Evolutionary conservation across 2,113 vertebrate species (phyloP), one percentile per base, ranked within the genome.

Genomic region (Murina feae): DNA sequence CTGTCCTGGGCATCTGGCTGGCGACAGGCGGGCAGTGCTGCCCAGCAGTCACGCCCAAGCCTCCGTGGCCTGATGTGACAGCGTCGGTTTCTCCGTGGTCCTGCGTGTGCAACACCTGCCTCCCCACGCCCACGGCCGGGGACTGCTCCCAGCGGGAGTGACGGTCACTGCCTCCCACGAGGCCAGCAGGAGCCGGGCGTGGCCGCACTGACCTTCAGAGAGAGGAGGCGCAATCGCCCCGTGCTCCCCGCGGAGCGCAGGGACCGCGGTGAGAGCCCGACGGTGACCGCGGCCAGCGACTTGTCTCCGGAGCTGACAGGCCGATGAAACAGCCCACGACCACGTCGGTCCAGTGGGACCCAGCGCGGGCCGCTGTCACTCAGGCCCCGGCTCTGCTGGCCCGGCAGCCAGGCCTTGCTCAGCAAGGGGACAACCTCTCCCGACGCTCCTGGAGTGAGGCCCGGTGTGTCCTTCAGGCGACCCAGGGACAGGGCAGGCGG

Each of bases 1-100:
- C 69, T 42, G 3, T 6, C 0, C 49, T 30, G 58, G 35, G 42
- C 3, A 9, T 12, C 7, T 1, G 11, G 42, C 0, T 4, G 42
- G 55, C 8, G 18, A 68, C 0, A 4, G 16, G 32, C 32, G 2
- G 18, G 42, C 20, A 12, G 3, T 69, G 93, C 55, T 28, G 2
- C 11, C 0, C 35, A 37, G 49, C 55, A 72, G 16, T 42, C 23
- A 30, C 8, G 4, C 66, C 76, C 32, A 32, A 37, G 58, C 13
- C 49, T 25, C 9, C 20, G 39, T 23, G 42, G 47, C 80, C 76
- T 28, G 2, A 10, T 18, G 8, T 0, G 53, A 44, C 42, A 74
- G 14, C 37, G 74, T 30, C 13, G 6, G 39, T 5, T 71, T 90
- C 35, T 86, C 39, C 8, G 32, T 35, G 35, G 10, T 14, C 23